A percentile compares a stretch with the other conserved stretches of the same genome.
Evolutionary conservation across 2,113 vertebrate genomes (phyloP).

Genomic region (Lophura nycthemera): DNA sequence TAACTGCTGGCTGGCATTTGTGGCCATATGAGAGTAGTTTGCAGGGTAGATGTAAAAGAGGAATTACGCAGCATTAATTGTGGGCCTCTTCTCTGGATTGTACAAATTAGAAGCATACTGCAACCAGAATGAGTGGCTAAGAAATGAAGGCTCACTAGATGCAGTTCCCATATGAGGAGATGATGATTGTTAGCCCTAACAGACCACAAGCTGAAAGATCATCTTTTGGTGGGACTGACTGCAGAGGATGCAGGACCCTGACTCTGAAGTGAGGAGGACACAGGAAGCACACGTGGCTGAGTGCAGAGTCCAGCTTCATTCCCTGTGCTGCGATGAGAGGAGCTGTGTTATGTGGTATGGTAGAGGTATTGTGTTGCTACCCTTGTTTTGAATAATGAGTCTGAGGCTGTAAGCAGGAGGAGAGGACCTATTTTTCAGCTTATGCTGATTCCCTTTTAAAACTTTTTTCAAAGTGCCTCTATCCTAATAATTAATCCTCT

Average conservation of each 20-base stretch:
- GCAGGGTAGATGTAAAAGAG: background rate
- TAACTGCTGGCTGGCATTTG: background rate
- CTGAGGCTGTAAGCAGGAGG: background rate
- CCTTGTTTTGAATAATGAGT: background rate
- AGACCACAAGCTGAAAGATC: background rate
- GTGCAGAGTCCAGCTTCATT: background rate
- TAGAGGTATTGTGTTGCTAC: background rate
- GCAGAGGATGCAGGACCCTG: background rate
- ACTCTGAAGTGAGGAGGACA: background rate
- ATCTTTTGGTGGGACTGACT: background rate
- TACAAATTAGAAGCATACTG: rapidly evolving
- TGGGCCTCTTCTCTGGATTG: background rate
- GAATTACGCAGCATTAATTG: background rate
- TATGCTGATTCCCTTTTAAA: background rate
- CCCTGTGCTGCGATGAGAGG: rapidly evolving
- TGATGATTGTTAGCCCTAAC: background rate
- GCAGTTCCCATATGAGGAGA: rapidly evolving
- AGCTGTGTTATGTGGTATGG: background rate
- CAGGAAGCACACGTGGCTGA: rapidly evolving
- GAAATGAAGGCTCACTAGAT: background rate
- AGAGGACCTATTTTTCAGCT: background rate
- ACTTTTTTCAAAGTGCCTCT: background rate
- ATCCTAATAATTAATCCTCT: background rate
- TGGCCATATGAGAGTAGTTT: background rate
- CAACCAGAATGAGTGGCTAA: background rate